These are phyloP conservation scores for Petrosia ficiformis DNA, from an alignment of 37 sponge, comb jelly and placozoan species.

Conservation along the genomic window DNA sequence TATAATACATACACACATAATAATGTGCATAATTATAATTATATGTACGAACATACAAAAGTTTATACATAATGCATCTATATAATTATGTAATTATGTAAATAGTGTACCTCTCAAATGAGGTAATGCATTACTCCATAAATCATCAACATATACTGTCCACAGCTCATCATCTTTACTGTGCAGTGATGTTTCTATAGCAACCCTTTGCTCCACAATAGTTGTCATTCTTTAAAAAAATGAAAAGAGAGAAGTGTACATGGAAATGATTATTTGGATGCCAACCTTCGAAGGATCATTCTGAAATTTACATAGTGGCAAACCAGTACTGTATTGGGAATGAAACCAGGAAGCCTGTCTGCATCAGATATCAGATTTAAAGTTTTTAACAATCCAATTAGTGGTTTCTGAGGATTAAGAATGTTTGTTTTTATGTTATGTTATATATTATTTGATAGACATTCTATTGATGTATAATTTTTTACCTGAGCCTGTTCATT, in stretches of 20 bases:
- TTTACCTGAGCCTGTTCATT: constrained; percentile 34
- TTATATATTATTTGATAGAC: neutral
- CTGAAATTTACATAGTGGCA: constrained; percentile 65
- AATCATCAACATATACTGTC: constrained; percentile 43
- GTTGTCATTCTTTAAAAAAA: neutral
- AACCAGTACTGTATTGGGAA: constrained; percentile 41
- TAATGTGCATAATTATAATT: too few relatives aligned
- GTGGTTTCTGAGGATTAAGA: too few relatives aligned
- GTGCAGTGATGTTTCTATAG: neutral
- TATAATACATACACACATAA: too few relatives aligned
- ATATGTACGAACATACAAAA: neutral
- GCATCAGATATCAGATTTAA: too few relatives aligned
- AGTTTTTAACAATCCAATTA: constrained; percentile 36
- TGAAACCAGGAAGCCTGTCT: constrained; percentile 21
- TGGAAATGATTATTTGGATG: neutral
- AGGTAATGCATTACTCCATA: constrained; percentile 38
- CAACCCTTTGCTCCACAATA: constrained; percentile 9
- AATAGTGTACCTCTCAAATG: constrained; percentile 31
- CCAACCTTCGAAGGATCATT: constrained; percentile 42
- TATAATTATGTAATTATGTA: too few relatives aligned
- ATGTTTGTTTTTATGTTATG: too few relatives aligned
- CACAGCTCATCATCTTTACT: constrained; percentile 1
- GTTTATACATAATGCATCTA: too few relatives aligned
- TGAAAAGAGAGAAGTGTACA: neutral
- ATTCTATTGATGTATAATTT: neutral